Conservation (phyloP, 2,113 vertebrate genomes). For the Notothenia coriiceps region DNA sequence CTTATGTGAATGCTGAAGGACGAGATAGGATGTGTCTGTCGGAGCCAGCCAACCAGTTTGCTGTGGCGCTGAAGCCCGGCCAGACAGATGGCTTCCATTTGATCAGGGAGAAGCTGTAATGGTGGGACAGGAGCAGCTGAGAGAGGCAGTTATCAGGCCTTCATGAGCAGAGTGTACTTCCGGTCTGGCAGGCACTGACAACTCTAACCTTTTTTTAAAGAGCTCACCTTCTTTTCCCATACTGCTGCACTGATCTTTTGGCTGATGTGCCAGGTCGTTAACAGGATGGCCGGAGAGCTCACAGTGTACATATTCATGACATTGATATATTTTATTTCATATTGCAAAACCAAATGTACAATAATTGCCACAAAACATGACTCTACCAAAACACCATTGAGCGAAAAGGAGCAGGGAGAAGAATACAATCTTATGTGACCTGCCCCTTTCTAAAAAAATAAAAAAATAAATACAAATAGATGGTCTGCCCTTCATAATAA, state of each 20-base stretch:
- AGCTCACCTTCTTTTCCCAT: slow-evolving; percentile 27
- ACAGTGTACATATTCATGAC: slow-evolving; percentile 9
- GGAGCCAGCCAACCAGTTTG: slow-evolving; percentile 55
- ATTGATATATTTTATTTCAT: no score
- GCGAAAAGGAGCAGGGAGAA: no score
- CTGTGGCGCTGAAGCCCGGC: slow-evolving; percentile 49
- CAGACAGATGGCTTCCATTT: slow-evolving; percentile 81
- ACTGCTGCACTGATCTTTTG: slow-evolving; percentile 26
- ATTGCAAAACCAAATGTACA: no score
- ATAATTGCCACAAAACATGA: no score
- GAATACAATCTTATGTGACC: no score
- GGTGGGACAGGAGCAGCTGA: slow-evolving; percentile 62
- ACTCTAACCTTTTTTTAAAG: slow-evolving; percentile 73
- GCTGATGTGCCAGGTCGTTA: slow-evolving; percentile 28
- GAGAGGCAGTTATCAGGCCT: slow-evolving; percentile 61
- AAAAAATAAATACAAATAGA: no score
- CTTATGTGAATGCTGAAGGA: slow-evolving; percentile 59
- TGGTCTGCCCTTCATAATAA: no score
- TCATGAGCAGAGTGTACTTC: slow-evolving; percentile 50
- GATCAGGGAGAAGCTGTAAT: slow-evolving; percentile 71
- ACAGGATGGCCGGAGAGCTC: slow-evolving; percentile 8
- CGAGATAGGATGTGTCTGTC: slow-evolving; percentile 26
- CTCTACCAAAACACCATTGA: no score
- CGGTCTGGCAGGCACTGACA: slow-evolving; percentile 54
- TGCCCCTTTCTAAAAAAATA: no score